Conservation (phyloP, 53 echinoderm and acorn worm species). For the Apostichopus leukothele region DNA sequence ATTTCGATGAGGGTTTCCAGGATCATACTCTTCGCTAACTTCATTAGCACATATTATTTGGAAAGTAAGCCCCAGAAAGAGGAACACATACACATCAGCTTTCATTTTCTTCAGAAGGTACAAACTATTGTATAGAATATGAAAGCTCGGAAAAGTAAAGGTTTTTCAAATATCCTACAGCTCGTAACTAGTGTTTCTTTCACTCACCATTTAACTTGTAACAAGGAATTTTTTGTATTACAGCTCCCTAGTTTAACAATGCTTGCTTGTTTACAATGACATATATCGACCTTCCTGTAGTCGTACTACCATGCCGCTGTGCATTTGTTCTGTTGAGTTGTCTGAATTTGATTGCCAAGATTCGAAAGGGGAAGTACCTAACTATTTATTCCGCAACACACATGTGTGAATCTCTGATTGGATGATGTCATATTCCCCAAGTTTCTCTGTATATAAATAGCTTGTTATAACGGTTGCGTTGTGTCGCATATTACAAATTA, state of each 20-base stretch:
- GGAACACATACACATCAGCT: neutral
- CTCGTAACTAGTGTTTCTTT: too few relatives aligned
- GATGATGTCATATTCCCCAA: neutral
- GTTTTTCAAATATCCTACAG: too few relatives aligned
- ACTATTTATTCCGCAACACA: neutral
- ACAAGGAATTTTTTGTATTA: neutral
- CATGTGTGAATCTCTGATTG: slow-evolving; percentile 30
- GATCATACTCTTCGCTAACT: slow-evolving; percentile 52
- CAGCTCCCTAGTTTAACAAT: neutral
- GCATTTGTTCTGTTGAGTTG: slow-evolving; percentile 1
- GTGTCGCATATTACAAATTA: too few relatives aligned
- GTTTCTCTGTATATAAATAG: too few relatives aligned
- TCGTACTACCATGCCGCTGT: neutral
- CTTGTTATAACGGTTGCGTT: too few relatives aligned
- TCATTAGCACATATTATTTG: neutral
- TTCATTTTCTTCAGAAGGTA: slow-evolving; percentile 5
- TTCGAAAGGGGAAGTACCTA: slow-evolving; percentile 28
- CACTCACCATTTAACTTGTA: neutral
- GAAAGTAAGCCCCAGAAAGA: slow-evolving; percentile 46
- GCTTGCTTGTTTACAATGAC: neutral
- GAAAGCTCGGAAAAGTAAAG: neutral
- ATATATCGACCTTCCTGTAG: too few relatives aligned
- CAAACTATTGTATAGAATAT: neutral
- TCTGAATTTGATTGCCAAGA: too few relatives aligned
- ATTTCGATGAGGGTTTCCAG: slow-evolving; percentile 67